Evolutionary conservation across 2,888 invertebrate species (phyloP), one percentile per base, ranked within the genome.

Genomic region (Embidobia sp.): DNA sequence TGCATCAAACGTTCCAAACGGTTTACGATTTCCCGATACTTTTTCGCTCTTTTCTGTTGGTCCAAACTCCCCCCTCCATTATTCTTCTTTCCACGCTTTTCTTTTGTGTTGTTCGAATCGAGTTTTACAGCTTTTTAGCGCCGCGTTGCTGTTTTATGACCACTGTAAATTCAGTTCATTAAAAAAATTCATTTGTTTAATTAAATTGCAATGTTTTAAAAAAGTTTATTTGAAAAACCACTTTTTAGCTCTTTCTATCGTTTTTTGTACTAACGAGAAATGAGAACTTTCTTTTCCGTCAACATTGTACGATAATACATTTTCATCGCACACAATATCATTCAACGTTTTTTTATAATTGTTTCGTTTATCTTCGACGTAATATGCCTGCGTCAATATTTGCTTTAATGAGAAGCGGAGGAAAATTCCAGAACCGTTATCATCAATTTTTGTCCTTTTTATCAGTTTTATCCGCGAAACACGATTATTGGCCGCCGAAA

Each of bases 371-470:
- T 55, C 55, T 48, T 22, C 48, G 26, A 31, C 55, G 72, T 70
- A 61, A 63, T 63, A n/a, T n/a, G 61, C 27, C 44, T 63, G 63
- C n/a, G n/a, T 63, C 63, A 72, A 63, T 72, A 72, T 72, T 72
- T 72, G 46, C 61, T 26, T 26, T 53, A 63, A 72, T 53, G 55
- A 72, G 72, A 46, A 48, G 10, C 55, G 53, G 46, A 55, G 57
- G 13, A 19, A 48, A 46, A 72, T 72, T 69, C 57, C 29, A 13
- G 31, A 8, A 11, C 49, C 35, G 40, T 26, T 59, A 57, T 46
- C 31, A 49, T 69, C 49, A 69, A 31, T 49, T 49, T 59, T 49
- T 42, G 8, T 1, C 31, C 1, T 22, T 22, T 49, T 31, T 49
- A 55, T 67, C 57, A 35, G 15, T 35, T 16, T 18, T n/a, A 46